Percentiles rank a stretch among this genome's conserved stretches.
These are phyloP conservation scores for Pterostichus madidus DNA, from an alignment of 2,888 invertebrate species.

Conservation along the genomic window DNA sequence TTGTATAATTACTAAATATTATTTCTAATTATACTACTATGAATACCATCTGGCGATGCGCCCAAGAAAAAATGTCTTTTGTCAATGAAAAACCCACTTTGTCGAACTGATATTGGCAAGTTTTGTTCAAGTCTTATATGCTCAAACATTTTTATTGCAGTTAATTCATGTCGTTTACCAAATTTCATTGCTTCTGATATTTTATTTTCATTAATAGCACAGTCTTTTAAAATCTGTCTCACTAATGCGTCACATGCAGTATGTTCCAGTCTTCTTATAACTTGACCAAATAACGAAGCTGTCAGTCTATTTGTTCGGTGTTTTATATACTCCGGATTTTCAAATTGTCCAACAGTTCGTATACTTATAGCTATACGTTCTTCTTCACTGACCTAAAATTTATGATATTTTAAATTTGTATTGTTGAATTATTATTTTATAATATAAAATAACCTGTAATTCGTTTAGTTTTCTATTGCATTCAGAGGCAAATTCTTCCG, in stretches of 20 bases:
- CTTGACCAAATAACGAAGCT: slow-evolving; percentile 30
- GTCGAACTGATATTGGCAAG: background rate
- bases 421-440: background rate
- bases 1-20: background rate
- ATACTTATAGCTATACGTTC: background rate
- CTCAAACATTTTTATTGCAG: slow-evolving; percentile 39
- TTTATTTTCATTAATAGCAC: background rate
- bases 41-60: slow-evolving; percentile 33
- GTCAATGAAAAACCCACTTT: background rate
- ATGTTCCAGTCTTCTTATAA: slow-evolving; percentile 13
- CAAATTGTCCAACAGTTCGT: slow-evolving; percentile 34
- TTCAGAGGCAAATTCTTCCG: slow-evolving; percentile 1
- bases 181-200: slow-evolving; percentile 27
- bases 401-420: background rate
- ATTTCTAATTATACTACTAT: background rate
- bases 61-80: slow-evolving; percentile 18
- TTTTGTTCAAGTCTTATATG: background rate
- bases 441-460: background rate
- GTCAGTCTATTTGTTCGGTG: slow-evolving; percentile 28
- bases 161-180: slow-evolving; percentile 24
- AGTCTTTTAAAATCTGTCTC: slow-evolving; percentile 17
- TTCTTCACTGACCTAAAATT: slow-evolving; percentile 5
- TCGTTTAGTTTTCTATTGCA: background rate
- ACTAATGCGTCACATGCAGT: slow-evolving; percentile 23
- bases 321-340: slow-evolving; percentile 1